A percentile compares a stretch with the other conserved stretches of the same genome.
phyloP scores from a whole-genome alignment of 2,797 vertebrate species.

The Anguilla obscura region DNA sequence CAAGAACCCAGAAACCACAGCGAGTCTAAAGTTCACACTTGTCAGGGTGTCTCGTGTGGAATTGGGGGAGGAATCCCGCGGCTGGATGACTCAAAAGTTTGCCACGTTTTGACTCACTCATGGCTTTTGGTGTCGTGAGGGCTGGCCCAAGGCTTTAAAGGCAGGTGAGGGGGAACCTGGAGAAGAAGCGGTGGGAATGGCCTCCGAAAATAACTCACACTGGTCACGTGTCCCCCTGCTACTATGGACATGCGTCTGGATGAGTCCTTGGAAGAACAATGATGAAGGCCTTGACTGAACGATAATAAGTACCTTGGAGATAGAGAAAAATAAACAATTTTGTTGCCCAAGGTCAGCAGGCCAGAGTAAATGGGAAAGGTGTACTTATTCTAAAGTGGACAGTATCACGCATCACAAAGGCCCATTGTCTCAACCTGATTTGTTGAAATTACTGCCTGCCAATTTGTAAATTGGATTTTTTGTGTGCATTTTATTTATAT shows the following conservation, averaged over 20 bases:
- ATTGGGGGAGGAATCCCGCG: slow-evolving; percentile 32
- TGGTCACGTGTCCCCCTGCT: neutral
- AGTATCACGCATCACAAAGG: neutral
- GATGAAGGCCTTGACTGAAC: slow-evolving; percentile 4
- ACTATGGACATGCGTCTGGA: neutral
- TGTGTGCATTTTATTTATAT: neutral
- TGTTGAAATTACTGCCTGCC: neutral
- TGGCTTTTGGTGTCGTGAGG: neutral
- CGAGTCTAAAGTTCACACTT: slow-evolving; percentile 46
- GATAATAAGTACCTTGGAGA: slow-evolving; percentile 7
- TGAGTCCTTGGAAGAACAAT: neutral
- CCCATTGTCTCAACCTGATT: neutral
- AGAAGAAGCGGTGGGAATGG: neutral
- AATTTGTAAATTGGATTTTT: neutral
- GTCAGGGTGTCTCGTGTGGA: slow-evolving; percentile 26
- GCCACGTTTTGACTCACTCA: slow-evolving; percentile 34
- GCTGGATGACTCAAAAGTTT: slow-evolving; percentile 34
- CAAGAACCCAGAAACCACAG: slow-evolving; percentile 41
- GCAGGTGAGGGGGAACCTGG: slow-evolving; percentile 9
- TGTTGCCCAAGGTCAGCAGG: slow-evolving; percentile 1
- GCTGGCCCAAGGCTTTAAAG: neutral
- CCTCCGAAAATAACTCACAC: neutral
- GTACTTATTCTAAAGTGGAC: slow-evolving; percentile 11
- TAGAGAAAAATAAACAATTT: slow-evolving; percentile 9
- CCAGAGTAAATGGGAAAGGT: neutral